phyloP scores from a whole-genome alignment of 2,797 vertebrate species.

The Percopsis omiscomaycus region DNA sequence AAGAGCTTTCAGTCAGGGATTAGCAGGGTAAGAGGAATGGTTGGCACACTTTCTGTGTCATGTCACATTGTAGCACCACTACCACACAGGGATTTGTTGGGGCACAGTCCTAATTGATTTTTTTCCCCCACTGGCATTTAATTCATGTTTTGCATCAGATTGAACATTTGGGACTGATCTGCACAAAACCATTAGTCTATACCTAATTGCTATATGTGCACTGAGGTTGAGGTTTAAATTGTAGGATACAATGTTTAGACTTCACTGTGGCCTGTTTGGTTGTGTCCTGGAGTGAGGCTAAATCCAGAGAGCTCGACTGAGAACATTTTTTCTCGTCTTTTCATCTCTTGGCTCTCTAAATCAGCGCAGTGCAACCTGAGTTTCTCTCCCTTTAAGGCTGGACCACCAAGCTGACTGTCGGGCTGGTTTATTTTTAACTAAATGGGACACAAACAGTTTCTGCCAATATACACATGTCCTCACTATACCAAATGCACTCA shows the following conservation, averaged over 20 bases:
- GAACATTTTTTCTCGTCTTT: slow-evolving; percentile 16
- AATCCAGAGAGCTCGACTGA: slow-evolving; percentile 17
- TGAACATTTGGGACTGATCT: background rate
- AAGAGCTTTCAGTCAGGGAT: slow-evolving; percentile 28
- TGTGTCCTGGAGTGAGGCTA: no score
- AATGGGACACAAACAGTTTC: no score
- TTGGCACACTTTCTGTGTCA: slow-evolving; percentile 31
- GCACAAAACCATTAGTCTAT: background rate
- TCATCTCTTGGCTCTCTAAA: slow-evolving; percentile 24
- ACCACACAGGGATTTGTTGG: slow-evolving; percentile 22
- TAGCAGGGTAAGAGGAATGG: slow-evolving; percentile 35
- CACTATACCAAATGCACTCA: no score
- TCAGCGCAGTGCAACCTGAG: slow-evolving; percentile 25
- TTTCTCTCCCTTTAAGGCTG: background rate
- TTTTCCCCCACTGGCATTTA: background rate
- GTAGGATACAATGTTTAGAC: no score
- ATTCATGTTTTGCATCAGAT: background rate
- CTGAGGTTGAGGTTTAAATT: no score
- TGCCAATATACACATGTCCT: no score
- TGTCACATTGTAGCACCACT: slow-evolving; percentile 15
- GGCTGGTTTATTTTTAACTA: no score
- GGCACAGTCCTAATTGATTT: slow-evolving; percentile 26
- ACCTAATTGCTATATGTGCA: no score
- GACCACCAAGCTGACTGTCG: no score
- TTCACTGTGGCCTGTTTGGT: no score